These are phyloP conservation scores for Xiphophorus hellerii DNA, from an alignment of 2,113 vertebrate species.

Conservation along the genomic window DNA sequence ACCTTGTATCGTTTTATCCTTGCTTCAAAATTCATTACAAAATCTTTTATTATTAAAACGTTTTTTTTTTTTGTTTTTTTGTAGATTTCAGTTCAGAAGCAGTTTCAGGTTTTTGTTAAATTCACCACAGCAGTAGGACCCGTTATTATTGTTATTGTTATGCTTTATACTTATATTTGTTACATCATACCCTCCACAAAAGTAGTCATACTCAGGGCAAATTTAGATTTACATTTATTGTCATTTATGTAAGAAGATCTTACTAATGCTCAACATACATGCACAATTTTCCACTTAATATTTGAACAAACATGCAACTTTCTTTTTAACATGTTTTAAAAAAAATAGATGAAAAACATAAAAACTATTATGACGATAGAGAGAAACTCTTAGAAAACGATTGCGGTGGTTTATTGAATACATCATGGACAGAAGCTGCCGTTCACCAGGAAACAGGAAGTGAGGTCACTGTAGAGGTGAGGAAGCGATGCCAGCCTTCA, in stretches of 20 bases:
- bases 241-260: too few relatives aligned
- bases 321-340: background rate
- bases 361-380: background rate
- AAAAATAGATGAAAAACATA: background rate
- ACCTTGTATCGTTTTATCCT: constrained; percentile 23
- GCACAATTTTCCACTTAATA: background rate
- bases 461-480: constrained; percentile 49
- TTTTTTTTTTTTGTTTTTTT: background rate
- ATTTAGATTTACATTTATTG: too few relatives aligned
- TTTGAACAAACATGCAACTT: background rate
- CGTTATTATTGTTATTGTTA: too few relatives aligned
- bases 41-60: background rate
- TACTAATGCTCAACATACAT: background rate
- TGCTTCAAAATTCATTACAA: constrained; percentile 10
- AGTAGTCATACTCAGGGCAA: too few relatives aligned
- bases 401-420: background rate
- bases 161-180: too few relatives aligned
- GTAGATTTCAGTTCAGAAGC: background rate
- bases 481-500: constrained; percentile 70
- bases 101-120: background rate
- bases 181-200: too few relatives aligned
- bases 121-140: too few relatives aligned
- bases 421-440: constrained; percentile 22
- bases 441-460: constrained; percentile 39
- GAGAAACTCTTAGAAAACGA: background rate